Base-by-base conservation (phyloP, 2,888 invertebrate species). In the Netelia inedita region DNA sequence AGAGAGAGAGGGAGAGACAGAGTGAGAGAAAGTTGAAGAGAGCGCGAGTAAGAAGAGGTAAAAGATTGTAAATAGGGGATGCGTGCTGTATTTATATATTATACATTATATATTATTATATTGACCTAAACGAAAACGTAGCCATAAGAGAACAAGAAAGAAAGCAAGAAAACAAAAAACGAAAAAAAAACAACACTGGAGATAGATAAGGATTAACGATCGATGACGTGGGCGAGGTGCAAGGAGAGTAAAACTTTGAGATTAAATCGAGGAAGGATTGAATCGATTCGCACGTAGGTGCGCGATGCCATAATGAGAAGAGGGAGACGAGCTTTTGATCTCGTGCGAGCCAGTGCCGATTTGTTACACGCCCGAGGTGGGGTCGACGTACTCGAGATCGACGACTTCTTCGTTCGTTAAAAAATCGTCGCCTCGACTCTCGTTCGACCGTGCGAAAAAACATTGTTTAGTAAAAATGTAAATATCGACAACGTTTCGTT, bases 1-100 rank as follows among this genome's bases (percentile, higher is more conserved):
- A 76, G 79, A 80, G 72, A 81, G 68, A 87, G 75, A 74, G 75
- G 75, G 83, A 85, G 79, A 76, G 80, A 80, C 23, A 71, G 65
- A 83, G 74, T 82, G 79, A 75, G 73, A 83, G 43, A 55, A 68
- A 85, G 63, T 71, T 69, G 16, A 71, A 83, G 72, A 71, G 81
- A 79, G 63, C 41, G 72, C 79, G 63, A 81, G 50, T 72, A 61
- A 78, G 78, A 82, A 57, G 68, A 82, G 78, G 69, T 78, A 69
- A 86, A 65, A 82, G 79, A 87, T 88, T 90, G 89, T 91, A 91
- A 78, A 91, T 91, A 90, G 87, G 83, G 89, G 87, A 89, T 90
- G 90, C 88, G 88, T 91, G 87, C 83, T 88, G 89, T 91, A 91
- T 88, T 88, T 87, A 89, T 89, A 89, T 88, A 87, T 88, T 85